Evolutionary conservation across 2,797 vertebrate species (phyloP), one percentile per base, ranked within the genome.

Genomic region (Salmo trutta): DNA sequence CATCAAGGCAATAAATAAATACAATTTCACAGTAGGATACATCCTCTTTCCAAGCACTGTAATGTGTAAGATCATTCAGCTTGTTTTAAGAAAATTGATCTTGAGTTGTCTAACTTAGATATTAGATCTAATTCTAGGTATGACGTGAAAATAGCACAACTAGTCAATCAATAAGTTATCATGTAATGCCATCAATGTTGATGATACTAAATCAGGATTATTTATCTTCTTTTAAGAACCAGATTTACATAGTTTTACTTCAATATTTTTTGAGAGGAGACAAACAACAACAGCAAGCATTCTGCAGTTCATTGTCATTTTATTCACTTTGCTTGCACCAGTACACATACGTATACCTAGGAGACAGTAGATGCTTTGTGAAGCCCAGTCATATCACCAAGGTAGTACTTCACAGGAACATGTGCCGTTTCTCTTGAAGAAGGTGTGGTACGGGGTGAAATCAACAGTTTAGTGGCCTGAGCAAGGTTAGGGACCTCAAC

Each of bases 391-490:
- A 77, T 62, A 64, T 81, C 74, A 36, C 71, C 70, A 78, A 77
- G 74, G 73, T 74, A n/a, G 59, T 79, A 77, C 71, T 83, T 82
- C 41, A 78, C 1, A 53, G 36, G 75, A 66, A 82, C 73, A 80
- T 64, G 76, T 80, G 51, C 77, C 54, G 17, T 64, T 68, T 24
- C 77, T 54, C 53, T 31, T 62, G 69, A 72, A 1, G 33, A 41
- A 14, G 54, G 77, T 75, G 65, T 85, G 81, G 68, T 78, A 80
- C 15, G 75, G n/a, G 12, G 75, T 83, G 52, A 36, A 83, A 77
- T 81, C 75, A 24, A 83, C 75, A 83, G 29, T 56, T 85, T 68
- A 76, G 71, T 84, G 24, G 80, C 82, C 74, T 82, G 75, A 66
- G 78, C 75, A 80, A 84, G 75, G 33, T 76, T 77, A 71, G 74